Evolutionary conservation across 2,888 invertebrate species (phyloP).

Genomic region (Acleris sparsana): DNA sequence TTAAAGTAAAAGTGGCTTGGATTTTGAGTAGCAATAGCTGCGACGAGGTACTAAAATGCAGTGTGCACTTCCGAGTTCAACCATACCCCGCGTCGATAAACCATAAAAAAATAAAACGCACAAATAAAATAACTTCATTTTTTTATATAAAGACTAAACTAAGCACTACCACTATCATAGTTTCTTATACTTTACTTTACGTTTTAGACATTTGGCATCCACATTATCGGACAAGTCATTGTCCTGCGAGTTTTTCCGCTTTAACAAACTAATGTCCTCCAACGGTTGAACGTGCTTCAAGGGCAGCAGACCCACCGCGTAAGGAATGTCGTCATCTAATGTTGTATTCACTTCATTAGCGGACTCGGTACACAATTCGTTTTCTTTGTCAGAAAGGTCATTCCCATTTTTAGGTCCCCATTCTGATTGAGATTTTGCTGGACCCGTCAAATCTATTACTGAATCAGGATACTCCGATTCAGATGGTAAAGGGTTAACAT

Average conservation of each 20-base stretch:
- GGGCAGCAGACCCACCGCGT: conserved; percentile 74
- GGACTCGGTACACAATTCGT: conserved; percentile 45
- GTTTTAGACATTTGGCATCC: conserved; percentile 74
- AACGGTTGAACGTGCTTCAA: conserved; percentile 59
- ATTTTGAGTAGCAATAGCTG: too few relatives aligned
- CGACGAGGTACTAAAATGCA: too few relatives aligned
- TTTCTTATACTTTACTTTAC: conserved; percentile 75
- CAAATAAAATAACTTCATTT: conserved; percentile 1
- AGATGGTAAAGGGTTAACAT: conserved; percentile 42
- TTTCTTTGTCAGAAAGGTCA: conserved; percentile 55
- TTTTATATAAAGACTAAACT: conserved; percentile 15
- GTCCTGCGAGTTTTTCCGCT: conserved; percentile 60
- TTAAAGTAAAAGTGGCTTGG: too few relatives aligned
- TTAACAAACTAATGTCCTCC: conserved; percentile 58
- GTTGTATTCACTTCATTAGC: conserved; percentile 46
- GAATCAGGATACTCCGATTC: conserved; percentile 49
- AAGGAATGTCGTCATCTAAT: conserved; percentile 69
- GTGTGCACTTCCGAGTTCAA: too few relatives aligned
- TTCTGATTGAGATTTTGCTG: conserved; percentile 48
- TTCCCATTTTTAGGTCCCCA: conserved; percentile 50
- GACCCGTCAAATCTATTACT: conserved; percentile 58
- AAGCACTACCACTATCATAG: conserved; percentile 44
- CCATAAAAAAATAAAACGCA: background rate
- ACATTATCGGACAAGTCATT: conserved; percentile 56
- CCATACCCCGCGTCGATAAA: too few relatives aligned